Evolutionary conservation across 2,888 invertebrate species (phyloP), one percentile per base, ranked within the genome.

Genomic region (Anoncus sp.): DNA sequence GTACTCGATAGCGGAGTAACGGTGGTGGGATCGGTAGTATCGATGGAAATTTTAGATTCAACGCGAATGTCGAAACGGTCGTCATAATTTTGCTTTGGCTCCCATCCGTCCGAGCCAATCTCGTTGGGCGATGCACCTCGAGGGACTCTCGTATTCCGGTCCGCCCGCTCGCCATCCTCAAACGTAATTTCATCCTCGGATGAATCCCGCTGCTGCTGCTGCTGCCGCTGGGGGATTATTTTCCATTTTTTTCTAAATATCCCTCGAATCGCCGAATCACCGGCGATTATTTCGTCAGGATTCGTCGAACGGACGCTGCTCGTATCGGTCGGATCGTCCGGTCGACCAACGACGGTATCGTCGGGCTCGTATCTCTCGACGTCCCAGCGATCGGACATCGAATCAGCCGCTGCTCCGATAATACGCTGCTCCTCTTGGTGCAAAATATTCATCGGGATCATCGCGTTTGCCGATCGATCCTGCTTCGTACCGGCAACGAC

Each of bases 381-480:
- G 12, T 45, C 16, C 45, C 6, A 40, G 35, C 47, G 14, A 63
- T 49, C 63, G 7, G 55, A 47, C 7, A 22, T 57, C 38, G 18
- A 35, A 40, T 57, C 47, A n/a, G 47, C 65, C 3, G 31, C 14
- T 14, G 1, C 27, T 1, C 31, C 55, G 27, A 45, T 53, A 16
- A 22, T 51, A 18, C 49, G 62, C 1, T 57, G 62, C 1, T 24
- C 24, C 40, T 80, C 80, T 7, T 80, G 74, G 35, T 80, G 72
- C 20, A 75, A 27, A 47, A 80, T 80, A 14, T 80, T 80, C 80
- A 80, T 80, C 0, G 75, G 65, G 45, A 20, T 31, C 2, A 10
- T 62, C 67, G 38, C n/a, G n/a, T n/a, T 10, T 22, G 14, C 20
- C 27, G 3, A 18, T 9, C n/a, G n/a, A n/a, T n/a, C n/a, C n/a